Evolutionary conservation across 2,888 invertebrate genomes (phyloP).

Genomic region (Slavum lentiscoides): DNA sequence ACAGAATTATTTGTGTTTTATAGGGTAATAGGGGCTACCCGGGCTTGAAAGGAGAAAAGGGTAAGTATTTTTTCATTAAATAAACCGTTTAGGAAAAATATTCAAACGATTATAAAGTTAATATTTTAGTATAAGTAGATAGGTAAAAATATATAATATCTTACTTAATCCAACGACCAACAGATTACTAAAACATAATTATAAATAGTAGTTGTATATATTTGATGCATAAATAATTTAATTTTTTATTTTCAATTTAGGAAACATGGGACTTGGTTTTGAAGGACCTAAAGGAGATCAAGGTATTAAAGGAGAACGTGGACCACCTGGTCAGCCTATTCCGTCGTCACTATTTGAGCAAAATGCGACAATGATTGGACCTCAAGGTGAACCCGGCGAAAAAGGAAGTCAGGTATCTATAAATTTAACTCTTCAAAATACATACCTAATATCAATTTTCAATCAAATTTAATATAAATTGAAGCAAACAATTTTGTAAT

Average conservation of each 20-base stretch:
- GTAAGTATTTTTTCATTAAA: neutral
- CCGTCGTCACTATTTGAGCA: conserved; percentile 57
- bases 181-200: neutral
- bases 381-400: conserved; percentile 58
- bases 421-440: no score
- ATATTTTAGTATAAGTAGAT: no score
- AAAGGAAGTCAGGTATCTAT: conserved; percentile 57
- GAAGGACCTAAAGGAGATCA: conserved; percentile 68
- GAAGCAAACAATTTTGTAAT: no score
- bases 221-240: neutral
- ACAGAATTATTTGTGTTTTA: conserved; percentile 55
- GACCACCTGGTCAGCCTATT: conserved; percentile 69
- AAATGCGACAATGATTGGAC: conserved; percentile 26
- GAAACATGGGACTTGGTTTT: conserved; percentile 63
- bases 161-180: neutral
- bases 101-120: no score
- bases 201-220: no score
- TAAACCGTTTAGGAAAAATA: neutral
- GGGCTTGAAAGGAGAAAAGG: conserved; percentile 68
- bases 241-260: conserved; percentile 26
- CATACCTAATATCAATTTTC: no score
- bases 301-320: conserved; percentile 70
- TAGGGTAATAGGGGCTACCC: conserved; percentile 72
- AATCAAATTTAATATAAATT: no score
- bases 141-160: no score